These are phyloP conservation scores for Crossocerus cetratus DNA, from an alignment of 2,888 invertebrate species.

Conservation along the genomic window DNA sequence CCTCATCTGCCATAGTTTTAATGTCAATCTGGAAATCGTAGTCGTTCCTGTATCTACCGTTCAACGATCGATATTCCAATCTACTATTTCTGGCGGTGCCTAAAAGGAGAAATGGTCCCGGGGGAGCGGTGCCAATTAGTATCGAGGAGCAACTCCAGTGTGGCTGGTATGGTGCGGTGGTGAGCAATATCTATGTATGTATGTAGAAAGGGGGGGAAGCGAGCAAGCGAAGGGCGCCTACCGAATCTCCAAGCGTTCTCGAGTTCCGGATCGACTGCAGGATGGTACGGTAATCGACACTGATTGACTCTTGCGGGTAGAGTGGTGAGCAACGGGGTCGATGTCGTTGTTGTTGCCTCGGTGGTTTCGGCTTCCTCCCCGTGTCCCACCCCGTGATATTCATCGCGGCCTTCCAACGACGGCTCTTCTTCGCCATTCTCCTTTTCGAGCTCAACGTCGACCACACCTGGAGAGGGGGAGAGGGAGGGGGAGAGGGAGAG, in stretches of 20 bases:
- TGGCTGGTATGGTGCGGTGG: neutral
- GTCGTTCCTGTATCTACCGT: conserved; percentile 81
- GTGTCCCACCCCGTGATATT: neutral
- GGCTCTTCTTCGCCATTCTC: conserved; percentile 46
- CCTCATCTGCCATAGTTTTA: conserved; percentile 86
- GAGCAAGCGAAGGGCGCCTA: too few species aligned
- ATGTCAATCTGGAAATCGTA: conserved; percentile 89
- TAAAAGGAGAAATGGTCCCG: conserved; percentile 58
- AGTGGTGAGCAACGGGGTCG: conserved; percentile 43
- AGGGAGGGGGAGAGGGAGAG: too few species aligned
- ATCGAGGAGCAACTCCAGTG: neutral
- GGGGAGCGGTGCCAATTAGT: neutral
- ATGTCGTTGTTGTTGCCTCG: conserved; percentile 72
- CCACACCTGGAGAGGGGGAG: conserved; percentile 39
- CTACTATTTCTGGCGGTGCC: conserved; percentile 85
- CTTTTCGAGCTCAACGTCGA: conserved; percentile 48
- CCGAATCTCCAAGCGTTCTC: conserved; percentile 82
- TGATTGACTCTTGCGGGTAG: conserved; percentile 67
- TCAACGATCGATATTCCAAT: conserved; percentile 82
- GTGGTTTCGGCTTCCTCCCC: conserved; percentile 26
- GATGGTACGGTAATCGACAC: conserved; percentile 79
- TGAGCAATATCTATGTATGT: too few species aligned
- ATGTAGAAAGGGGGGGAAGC: too few species aligned
- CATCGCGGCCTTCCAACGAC: conserved; percentile 48
- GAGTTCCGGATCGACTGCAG: conserved; percentile 78